Percentiles rank a stretch among this genome's conserved stretches.
phyloP scores from a whole-genome alignment of 2,888 invertebrate genomes.

The Heliconius sara region DNA sequence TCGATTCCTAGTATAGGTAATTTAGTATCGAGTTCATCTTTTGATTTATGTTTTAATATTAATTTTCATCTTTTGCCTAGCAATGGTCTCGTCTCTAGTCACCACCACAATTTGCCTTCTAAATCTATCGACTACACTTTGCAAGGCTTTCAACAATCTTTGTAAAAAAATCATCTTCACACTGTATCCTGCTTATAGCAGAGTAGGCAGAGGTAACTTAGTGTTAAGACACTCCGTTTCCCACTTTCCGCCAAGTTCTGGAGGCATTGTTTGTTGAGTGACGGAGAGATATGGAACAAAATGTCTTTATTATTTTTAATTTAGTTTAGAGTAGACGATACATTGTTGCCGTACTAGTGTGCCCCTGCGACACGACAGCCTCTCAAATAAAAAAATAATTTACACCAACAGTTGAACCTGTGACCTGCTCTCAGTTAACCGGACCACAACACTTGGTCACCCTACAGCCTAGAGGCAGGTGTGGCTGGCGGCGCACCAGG shows the following conservation, averaged over 20 bases:
- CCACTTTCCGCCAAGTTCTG: no score
- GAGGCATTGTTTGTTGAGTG: no score
- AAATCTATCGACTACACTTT: neutral
- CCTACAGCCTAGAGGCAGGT: constrained; percentile 46
- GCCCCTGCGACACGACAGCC: no score
- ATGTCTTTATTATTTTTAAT: no score
- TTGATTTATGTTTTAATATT: neutral
- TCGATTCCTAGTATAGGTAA: neutral
- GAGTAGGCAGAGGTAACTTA: no score
- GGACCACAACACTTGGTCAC: constrained; percentile 20
- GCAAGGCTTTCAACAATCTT: no score
- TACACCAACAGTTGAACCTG: neutral
- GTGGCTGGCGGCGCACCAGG: constrained; percentile 49
- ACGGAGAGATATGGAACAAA: no score
- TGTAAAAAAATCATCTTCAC: no score
- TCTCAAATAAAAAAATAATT: neutral
- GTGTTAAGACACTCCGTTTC: no score
- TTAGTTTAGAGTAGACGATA: no score
- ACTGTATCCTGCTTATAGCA: no score
- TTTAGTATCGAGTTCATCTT: neutral
- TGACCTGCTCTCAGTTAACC: neutral
- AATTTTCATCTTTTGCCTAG: neutral
- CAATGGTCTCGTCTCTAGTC: no score
- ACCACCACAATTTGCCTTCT: neutral
- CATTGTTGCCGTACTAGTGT: neutral